Evolutionary conservation across 2,797 vertebrate genomes (phyloP), one percentile per base, ranked within the genome.

Genomic region (Corythornis leucogaster): DNA sequence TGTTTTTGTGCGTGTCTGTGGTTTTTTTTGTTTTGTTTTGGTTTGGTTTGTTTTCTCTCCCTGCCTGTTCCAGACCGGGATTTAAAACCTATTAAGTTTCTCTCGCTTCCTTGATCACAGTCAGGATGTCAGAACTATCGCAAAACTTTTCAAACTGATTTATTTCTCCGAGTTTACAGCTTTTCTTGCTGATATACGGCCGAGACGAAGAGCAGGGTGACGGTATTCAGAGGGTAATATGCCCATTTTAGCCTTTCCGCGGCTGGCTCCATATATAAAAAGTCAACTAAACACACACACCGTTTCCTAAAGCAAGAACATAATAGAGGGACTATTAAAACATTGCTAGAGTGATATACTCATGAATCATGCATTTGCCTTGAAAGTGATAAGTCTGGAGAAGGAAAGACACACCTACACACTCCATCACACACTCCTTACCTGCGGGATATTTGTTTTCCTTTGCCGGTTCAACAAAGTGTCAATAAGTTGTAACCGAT

Each of bases 121-220:
- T 6, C 78, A 53, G 42, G 15, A 61, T 57, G 48, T 57, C 63
- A 31, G 40, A 87, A 77, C 43, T 74, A 83, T 8, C 48, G 64
- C 46, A 73, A 88, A 93, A 70, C 73, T 85, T 90, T 92, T 63
- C 58, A 62, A 53, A 68, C 28, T 61, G 54, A 80, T 70, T 63
- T 83, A 69, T 85, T 85, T 62, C 24, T 76, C 20, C 8, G 7
- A 53, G 12, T 64, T 84, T 77, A 61, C 75, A n/a, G 25, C 35
- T 91, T 62, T 85, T 13, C 28, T 81, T 53, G 20, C 15, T 86
- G 70, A 53, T 45, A 38, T 2, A 67, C 3, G 7, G 22, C 57
- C 13, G 30, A 73, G 46, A 51, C 1, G n/a, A 83, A 83, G 45
- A 85, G 15, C 50, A 64, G 53, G 57, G 70, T 18, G 8, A 48